phyloP scores from a whole-genome alignment of 2,888 invertebrate species.

The Nematopogon swammerdamellus region DNA sequence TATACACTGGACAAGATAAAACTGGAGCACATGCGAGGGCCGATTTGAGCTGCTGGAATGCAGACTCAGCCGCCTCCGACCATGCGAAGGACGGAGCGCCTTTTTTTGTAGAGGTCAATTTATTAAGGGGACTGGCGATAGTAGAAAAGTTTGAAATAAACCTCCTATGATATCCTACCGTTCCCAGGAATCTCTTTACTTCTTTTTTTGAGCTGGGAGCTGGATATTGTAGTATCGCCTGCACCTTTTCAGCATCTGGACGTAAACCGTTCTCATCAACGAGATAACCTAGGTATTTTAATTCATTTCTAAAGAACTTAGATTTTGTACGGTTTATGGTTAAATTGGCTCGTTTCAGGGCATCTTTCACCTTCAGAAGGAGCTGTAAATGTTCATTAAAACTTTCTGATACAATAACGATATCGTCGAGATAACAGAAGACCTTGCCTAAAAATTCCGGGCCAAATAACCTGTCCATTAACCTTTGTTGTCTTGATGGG shows the following conservation, averaged over 20 bases:
- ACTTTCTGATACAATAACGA: slow-evolving; percentile 2
- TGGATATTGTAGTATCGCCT: slow-evolving; percentile 12
- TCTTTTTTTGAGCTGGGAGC: slow-evolving; percentile 11
- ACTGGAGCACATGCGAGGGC: slow-evolving; percentile 3
- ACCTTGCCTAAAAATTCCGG: slow-evolving; percentile 13
- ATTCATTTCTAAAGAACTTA: no score
- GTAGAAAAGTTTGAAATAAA: slow-evolving; percentile 1
- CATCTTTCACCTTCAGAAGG: neutral
- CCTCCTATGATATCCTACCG: slow-evolving; percentile 5
- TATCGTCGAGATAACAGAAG: no score
- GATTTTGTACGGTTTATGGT: neutral
- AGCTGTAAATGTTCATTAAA: slow-evolving; percentile 11
- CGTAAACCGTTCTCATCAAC: slow-evolving; percentile 14
- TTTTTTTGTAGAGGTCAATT: slow-evolving; percentile 12
- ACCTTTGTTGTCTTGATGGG: slow-evolving; percentile 15
- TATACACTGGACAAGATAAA: slow-evolving; percentile 2
- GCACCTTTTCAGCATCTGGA: slow-evolving; percentile 13
- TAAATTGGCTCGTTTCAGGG: neutral
- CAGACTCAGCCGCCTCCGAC: slow-evolving; percentile 10
- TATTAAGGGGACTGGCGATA: slow-evolving; percentile 13
- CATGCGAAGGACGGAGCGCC: neutral
- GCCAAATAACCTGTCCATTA: slow-evolving; percentile 12
- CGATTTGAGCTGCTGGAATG: slow-evolving; percentile 11
- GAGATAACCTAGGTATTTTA: slow-evolving; percentile 13
- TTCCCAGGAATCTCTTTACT: slow-evolving; percentile 9